A percentile compares a stretch with the other conserved stretches of the same genome.
Conservation (phyloP, 2,888 invertebrate genomes). For the Exephanes ischioxanthus region DNA sequence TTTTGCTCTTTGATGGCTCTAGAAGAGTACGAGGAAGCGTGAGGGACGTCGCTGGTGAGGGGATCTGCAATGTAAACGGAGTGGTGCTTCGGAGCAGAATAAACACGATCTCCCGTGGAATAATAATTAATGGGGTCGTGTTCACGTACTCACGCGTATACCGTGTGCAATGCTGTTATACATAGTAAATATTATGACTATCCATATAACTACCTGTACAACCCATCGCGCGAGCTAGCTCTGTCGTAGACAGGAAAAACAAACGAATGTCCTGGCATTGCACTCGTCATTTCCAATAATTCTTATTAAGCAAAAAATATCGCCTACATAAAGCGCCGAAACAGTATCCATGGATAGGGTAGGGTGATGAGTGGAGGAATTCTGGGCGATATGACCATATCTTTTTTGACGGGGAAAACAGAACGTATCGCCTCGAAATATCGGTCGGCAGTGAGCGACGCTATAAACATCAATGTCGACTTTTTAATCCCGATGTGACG, state of each 20-base stretch:
- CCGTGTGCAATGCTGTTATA: not conserved
- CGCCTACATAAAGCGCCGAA: not conserved
- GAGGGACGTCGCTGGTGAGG: conserved; percentile 24
- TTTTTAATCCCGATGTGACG: not conserved
- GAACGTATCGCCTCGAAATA: not conserved
- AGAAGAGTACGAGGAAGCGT: conserved; percentile 14
- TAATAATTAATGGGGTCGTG: conserved; percentile 71
- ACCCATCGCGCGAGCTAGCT: not conserved
- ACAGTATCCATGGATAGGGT: not conserved
- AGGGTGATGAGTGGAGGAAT: not conserved
- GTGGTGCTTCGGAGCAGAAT: conserved; percentile 58
- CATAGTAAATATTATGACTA: conserved; percentile 2
- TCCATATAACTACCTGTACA: conserved; percentile 9
- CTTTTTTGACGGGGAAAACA: not conserved
- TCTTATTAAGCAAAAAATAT: not conserved
- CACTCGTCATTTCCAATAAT: not conserved
- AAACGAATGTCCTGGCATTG: not conserved
- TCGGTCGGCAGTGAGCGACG: not conserved
- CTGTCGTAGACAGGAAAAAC: not conserved
- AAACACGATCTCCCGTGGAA: conserved; percentile 66
- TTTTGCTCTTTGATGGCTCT: conserved; percentile 8
- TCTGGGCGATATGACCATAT: not conserved
- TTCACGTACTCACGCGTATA: conserved; percentile 61
- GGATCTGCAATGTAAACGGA: conserved; percentile 57
- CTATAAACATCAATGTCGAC: not conserved